Evolutionary conservation across 2,888 invertebrate species (phyloP).

Genomic region (Spodoptera littoralis): DNA sequence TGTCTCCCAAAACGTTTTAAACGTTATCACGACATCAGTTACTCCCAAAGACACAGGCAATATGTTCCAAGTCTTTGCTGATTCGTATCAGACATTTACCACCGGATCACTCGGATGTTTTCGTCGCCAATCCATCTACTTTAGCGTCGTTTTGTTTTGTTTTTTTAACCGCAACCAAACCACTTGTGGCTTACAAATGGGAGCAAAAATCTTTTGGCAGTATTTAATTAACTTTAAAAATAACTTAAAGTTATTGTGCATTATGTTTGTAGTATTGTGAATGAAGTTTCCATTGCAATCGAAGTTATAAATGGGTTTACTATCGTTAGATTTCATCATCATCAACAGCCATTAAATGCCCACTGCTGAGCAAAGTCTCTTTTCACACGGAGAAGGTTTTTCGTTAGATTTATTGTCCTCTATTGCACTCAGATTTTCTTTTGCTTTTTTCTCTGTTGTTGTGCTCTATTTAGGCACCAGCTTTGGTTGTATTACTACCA

Average conservation of each 20-base stretch:
- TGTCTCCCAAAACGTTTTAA: constrained; percentile 14
- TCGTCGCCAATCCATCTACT: constrained; percentile 49
- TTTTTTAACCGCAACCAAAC: constrained; percentile 15
- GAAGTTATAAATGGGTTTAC: too few species aligned
- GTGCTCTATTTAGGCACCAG: too few species aligned
- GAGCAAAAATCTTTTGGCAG: constrained; percentile 10
- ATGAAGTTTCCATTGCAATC: too few species aligned
- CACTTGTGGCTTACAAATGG: constrained; percentile 27
- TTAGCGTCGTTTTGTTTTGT: constrained; percentile 29
- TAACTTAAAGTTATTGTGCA: not conserved
- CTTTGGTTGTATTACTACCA: too few species aligned
- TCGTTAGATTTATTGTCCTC: not conserved
- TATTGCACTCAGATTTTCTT: too few species aligned
- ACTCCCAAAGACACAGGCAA: constrained; percentile 42
- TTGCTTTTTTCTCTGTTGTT: too few species aligned
- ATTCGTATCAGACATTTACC: constrained; percentile 48
- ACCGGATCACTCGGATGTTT: constrained; percentile 39
- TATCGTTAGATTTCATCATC: not conserved
- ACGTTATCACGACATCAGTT: constrained; percentile 39
- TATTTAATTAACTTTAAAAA: not conserved
- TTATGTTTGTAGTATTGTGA: not conserved
- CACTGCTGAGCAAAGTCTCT: too few species aligned
- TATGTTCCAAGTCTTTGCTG: constrained; percentile 32
- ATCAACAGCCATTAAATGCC: too few species aligned
- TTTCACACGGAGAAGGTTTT: too few species aligned